Evolutionary conservation across 2,113 vertebrate genomes (phyloP), one percentile per base, ranked within the genome.

Genomic region (Malurus melanocephalus): DNA sequence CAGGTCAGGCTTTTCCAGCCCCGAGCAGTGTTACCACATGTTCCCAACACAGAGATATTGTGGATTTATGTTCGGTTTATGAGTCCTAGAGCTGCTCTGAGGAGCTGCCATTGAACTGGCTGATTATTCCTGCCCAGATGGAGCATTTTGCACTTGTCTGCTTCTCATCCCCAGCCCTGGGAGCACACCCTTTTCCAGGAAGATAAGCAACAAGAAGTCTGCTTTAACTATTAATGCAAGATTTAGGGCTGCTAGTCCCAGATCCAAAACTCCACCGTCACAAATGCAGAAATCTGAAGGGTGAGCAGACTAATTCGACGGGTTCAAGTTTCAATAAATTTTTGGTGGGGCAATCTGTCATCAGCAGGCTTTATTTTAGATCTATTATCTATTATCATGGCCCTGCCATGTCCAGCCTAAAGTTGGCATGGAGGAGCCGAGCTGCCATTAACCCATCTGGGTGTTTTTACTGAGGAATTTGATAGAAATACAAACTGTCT

Each of bases 121-220:
- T 79, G 42, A 86, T 90, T 84, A 81, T 43, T 71, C 71, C 56
- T 43, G 57, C 55, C 21, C 91, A 88, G 66, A 81, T 40, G 35
- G 48, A 78, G 53, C n/a, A 60, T 48, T 78, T 52, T 88, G 84
- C 38, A 57, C 62, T 93, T 86, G 77, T 72, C 77, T 87, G 55
- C 59, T 82, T 90, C 78, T 87, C 57, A 73, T 88, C 80, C 52
- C 33, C 80, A 85, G 46, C 14, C 80, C 42, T 27, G 42, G 33
- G 38, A 94, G n/a, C 40, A 62, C 77, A 92, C 68, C 73, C 53
- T 81, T 90, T 94, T 80, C 90, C 73, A 68, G 69, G 49, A 81
- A 94, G 77, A 81, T 71, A 61, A 87, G 74, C 62, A 87, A 53
- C 40, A 66, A 30, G 1, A 48, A 72, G 38, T 46, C 74, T 65